Percentiles rank a stretch among this genome's conserved stretches.
Evolutionary conservation across 2,888 invertebrate species (phyloP).

Genomic region (Melolontha melolontha): DNA sequence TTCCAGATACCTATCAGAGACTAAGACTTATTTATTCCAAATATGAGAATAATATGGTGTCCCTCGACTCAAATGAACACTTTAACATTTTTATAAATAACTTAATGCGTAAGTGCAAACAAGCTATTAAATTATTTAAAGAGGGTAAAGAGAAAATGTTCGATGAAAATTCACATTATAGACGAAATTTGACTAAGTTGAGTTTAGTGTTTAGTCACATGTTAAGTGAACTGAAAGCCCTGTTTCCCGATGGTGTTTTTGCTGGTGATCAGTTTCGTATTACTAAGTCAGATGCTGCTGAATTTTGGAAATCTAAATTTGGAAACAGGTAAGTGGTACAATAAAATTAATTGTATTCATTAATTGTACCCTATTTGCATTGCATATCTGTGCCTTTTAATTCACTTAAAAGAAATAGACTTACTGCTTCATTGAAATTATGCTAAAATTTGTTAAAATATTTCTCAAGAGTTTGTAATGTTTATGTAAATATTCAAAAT

Average conservation of each 20-base stretch:
- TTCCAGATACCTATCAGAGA: slow-evolving; percentile 99
- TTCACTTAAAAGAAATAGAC: too few species aligned
- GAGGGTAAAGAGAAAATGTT: slow-evolving; percentile 99
- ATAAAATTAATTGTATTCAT: too few species aligned
- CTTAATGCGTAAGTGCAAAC: slow-evolving; percentile 98
- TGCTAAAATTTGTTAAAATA: too few species aligned
- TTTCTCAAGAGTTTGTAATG: too few species aligned
- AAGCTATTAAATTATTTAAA: slow-evolving; percentile 97
- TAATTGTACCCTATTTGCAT: too few species aligned
- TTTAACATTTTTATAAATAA: slow-evolving; percentile 98
- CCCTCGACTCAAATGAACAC: slow-evolving; percentile 94
- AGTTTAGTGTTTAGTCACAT: slow-evolving; percentile 99
- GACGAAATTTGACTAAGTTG: slow-evolving; percentile 96
- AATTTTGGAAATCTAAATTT: slow-evolving; percentile 97
- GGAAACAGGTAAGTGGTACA: slow-evolving; percentile 85
- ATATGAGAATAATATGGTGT: slow-evolving; percentile 95
- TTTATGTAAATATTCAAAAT: too few species aligned
- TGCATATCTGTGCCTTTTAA: too few species aligned
- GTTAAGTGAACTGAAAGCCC: slow-evolving; percentile 98
- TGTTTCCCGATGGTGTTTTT: slow-evolving; percentile 96
- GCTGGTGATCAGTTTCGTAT: slow-evolving; percentile 98
- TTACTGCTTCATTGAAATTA: too few species aligned
- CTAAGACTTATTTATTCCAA: slow-evolving; percentile 94
- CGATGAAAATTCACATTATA: slow-evolving; percentile 94
- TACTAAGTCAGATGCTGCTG: slow-evolving; percentile 98